Percentiles rank a stretch among this genome's conserved stretches.
Evolutionary conservation across 2,113 vertebrate genomes (phyloP).

Genomic region (Ardeotis arabs): DNA sequence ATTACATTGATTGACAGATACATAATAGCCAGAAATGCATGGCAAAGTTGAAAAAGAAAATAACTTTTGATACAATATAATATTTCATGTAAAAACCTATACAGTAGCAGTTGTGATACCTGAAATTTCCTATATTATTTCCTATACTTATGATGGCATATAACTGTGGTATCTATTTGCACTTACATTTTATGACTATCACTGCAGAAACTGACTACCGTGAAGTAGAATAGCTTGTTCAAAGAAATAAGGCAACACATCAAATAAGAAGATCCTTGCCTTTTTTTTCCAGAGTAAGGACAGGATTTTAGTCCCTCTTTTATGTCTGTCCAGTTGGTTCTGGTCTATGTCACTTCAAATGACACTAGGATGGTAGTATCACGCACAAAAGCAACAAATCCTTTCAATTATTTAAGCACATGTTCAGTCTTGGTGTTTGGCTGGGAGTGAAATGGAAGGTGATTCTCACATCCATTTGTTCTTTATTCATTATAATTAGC

Average conservation of each 20-base stretch:
- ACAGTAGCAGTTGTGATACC: not conserved
- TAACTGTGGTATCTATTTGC: not conserved
- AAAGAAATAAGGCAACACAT: not conserved
- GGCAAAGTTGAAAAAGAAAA: not conserved
- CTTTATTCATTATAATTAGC: not conserved
- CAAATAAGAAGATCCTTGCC: not conserved
- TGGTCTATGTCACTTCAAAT: not conserved
- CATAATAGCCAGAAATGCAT: not conserved
- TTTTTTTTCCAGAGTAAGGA: not conserved
- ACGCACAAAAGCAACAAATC: not conserved
- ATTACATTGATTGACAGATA: not conserved
- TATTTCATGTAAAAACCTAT: not conserved
- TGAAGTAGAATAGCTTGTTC: not conserved
- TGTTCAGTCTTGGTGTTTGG: not conserved
- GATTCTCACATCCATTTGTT: not conserved
- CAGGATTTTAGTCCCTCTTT: not conserved
- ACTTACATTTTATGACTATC: not conserved
- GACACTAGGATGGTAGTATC: not conserved
- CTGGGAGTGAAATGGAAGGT: not conserved
- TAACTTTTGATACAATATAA: not conserved
- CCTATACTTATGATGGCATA: not conserved
- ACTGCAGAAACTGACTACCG: not conserved
- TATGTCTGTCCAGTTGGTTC: not conserved
- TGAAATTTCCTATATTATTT: not conserved
- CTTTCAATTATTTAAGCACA: not conserved